phyloP scores from a whole-genome alignment of 1,140 invertebrate genomes.

The Drosophila pectinifera region DNA sequence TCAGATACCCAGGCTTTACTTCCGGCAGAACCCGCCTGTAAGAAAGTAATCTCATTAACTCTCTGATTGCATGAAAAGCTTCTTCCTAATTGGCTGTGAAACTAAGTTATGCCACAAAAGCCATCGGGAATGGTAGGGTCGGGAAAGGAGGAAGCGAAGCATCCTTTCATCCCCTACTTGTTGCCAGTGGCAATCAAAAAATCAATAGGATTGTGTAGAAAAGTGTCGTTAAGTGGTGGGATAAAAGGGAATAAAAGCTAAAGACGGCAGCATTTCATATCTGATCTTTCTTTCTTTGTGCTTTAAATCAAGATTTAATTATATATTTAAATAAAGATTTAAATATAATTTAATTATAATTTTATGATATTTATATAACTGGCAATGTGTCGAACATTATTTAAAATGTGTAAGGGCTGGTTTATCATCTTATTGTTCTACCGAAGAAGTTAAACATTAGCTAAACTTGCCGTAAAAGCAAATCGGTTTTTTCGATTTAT shows the following conservation, averaged over 20 bases:
- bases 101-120: conserved; percentile 27
- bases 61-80: conserved; percentile 38
- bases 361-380: no score
- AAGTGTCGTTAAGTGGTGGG: conserved; percentile 3
- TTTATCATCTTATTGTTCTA: no score
- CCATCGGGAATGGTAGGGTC: not conserved
- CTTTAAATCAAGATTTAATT: no score
- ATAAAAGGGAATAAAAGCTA: not conserved
- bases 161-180: conserved; percentile 16
- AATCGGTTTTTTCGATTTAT: no score
- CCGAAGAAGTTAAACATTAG: no score
- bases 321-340: no score
- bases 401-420: no score
- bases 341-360: not conserved
- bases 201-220: conserved; percentile 43
- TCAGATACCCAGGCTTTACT: conserved; percentile 93
- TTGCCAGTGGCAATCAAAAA: conserved; percentile 24
- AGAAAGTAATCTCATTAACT: conserved; percentile 65
- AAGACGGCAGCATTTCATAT: not conserved
- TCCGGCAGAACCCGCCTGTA: conserved; percentile 91
- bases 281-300: not conserved
- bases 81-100: conserved; percentile 52
- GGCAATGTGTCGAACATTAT: no score
- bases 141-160: not conserved
- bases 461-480: no score